Conservation (phyloP, 92 coral and sea anemone genomes). For the Chrysogorgia sp. region DNA sequence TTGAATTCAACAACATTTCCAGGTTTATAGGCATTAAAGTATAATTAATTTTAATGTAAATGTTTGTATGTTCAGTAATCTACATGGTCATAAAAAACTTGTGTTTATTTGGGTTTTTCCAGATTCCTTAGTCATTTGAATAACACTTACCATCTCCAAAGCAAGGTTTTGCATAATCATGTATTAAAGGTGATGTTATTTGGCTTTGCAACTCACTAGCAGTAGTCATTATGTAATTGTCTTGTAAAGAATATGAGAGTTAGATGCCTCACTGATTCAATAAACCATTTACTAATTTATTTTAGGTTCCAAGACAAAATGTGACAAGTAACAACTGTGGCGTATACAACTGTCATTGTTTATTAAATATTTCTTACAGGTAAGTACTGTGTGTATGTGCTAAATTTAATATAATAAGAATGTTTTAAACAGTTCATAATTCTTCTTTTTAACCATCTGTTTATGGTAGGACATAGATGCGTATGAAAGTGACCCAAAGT, state of each 20-base stretch:
- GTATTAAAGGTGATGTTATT: too few relatives aligned
- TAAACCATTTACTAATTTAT: not conserved
- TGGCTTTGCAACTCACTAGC: too few relatives aligned
- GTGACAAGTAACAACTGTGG: slow-evolving; percentile 59
- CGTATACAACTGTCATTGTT: slow-evolving; percentile 56
- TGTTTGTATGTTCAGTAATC: too few relatives aligned
- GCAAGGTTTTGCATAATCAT: too few relatives aligned
- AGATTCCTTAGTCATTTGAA: too few relatives aligned
- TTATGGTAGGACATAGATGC: slow-evolving; percentile 5
- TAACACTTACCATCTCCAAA: too few relatives aligned
- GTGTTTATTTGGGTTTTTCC: too few relatives aligned
- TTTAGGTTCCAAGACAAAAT: slow-evolving; percentile 11
- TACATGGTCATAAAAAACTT: too few relatives aligned
- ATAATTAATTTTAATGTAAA: too few relatives aligned
- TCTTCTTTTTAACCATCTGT: not conserved
- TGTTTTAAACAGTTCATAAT: not conserved
- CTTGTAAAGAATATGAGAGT: too few relatives aligned
- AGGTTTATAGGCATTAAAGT: not conserved
- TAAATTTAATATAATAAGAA: not conserved
- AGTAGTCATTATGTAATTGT: too few relatives aligned
- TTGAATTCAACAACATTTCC: slow-evolving; percentile 3
- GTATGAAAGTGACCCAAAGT: slow-evolving; percentile 58
- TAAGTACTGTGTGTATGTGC: slow-evolving; percentile 2
- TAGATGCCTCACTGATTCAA: too few relatives aligned
- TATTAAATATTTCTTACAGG: slow-evolving; percentile 59